These are phyloP conservation scores for Calliphora vicina DNA, from an alignment of 1,140 invertebrate genomes.

Conservation along the genomic window DNA sequence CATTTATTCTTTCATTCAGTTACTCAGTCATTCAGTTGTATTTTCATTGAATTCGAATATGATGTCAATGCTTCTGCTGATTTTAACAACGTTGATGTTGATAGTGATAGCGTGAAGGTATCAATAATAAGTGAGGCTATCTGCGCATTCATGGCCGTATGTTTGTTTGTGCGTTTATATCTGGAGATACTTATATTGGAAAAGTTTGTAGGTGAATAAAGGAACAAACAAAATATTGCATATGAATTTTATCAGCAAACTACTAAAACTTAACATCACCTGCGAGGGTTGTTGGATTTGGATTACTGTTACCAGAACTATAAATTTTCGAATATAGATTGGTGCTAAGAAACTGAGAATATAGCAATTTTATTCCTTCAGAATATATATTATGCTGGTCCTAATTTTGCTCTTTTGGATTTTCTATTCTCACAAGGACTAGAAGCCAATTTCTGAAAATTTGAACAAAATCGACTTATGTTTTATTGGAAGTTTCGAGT, in stretches of 20 bases:
- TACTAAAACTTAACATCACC: not conserved
- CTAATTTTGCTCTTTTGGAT: no score
- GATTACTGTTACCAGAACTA: no score
- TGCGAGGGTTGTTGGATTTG: no score
- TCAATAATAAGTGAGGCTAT: not conserved
- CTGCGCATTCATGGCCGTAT: no score
- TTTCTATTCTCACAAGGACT: no score
- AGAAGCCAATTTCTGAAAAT: no score
- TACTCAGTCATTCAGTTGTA: not conserved
- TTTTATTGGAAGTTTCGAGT: no score
- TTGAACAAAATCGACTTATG: no score
- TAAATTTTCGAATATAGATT: no score
- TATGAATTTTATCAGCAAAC: not conserved
- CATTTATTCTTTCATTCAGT: not conserved
- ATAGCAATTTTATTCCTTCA: no score
- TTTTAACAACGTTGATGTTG: not conserved
- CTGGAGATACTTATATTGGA: not conserved
- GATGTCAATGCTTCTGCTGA: not conserved
- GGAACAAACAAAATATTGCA: not conserved
- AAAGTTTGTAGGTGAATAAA: not conserved
- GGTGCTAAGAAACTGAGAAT: no score
- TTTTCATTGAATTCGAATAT: not conserved
- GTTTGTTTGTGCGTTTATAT: not conserved
- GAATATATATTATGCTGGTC: no score
- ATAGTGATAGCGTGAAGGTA: conserved; percentile 26